Conservation (phyloP, 2,797 vertebrate genomes). For the Coluber constrictor region DNA sequence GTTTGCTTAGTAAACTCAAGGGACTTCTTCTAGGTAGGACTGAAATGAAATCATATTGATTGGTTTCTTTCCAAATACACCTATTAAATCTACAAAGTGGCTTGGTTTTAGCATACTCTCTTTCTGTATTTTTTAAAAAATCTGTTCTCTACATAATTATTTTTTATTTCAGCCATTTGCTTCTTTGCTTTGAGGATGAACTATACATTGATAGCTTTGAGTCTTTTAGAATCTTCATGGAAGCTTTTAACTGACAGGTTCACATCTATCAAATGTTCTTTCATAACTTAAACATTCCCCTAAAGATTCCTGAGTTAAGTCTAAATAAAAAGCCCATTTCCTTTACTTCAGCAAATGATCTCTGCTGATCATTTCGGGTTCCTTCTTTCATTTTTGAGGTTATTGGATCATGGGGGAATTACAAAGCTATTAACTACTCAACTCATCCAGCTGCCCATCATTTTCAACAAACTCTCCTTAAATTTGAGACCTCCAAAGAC, state of each 20-base stretch:
- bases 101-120: background rate
- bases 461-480: background rate
- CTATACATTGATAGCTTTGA: background rate
- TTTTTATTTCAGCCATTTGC: background rate
- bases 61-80: background rate
- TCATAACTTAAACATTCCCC: background rate
- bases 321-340: conserved; percentile 9
- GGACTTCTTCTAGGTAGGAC: background rate
- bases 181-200: background rate
- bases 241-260: conserved; percentile 2
- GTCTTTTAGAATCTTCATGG: background rate
- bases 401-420: background rate
- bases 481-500: background rate
- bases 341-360: background rate
- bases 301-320: background rate
- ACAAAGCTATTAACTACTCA: background rate
- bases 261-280: background rate
- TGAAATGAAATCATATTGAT: background rate
- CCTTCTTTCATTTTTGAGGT: background rate
- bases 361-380: background rate
- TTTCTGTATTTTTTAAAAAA: background rate
- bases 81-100: background rate
- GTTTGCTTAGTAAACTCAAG: background rate
- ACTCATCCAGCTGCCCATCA: background rate
- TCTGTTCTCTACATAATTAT: background rate